Evolutionary conservation across 2,113 vertebrate genomes (phyloP).

Genomic region (Proteles cristata): DNA sequence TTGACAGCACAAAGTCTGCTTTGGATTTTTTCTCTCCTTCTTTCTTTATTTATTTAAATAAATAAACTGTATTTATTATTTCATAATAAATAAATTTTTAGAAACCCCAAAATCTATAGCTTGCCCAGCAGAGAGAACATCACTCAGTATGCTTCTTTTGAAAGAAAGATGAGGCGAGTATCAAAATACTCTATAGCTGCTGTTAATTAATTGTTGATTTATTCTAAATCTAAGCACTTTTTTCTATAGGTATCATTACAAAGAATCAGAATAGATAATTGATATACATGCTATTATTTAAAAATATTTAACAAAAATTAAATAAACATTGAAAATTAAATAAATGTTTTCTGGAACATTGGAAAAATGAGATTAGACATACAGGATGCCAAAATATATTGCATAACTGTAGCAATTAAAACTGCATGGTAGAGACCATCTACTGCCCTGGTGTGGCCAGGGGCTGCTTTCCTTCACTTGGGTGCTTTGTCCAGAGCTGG

Average conservation of each 20-base stretch:
- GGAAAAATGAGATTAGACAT: neutral
- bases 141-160: neutral
- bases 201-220: neutral
- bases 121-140: neutral
- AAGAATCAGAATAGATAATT: neutral
- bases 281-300: neutral
- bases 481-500: conserved; percentile 54
- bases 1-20: too few relatives aligned
- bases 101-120: neutral
- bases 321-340: neutral
- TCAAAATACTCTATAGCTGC: neutral
- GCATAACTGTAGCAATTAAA: neutral
- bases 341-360: neutral
- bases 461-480: conserved; percentile 83
- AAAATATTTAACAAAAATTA: neutral
- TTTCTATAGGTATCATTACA: neutral
- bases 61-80: too few relatives aligned
- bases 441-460: conserved; percentile 21
- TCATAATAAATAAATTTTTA: too few relatives aligned
- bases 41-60: too few relatives aligned
- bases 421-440: neutral
- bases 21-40: too few relatives aligned
- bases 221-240: neutral
- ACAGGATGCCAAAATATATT: neutral
- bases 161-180: neutral